Evolutionary conservation across 2,888 invertebrate genomes (phyloP).

Genomic region (Mechanitis messenoides): DNA sequence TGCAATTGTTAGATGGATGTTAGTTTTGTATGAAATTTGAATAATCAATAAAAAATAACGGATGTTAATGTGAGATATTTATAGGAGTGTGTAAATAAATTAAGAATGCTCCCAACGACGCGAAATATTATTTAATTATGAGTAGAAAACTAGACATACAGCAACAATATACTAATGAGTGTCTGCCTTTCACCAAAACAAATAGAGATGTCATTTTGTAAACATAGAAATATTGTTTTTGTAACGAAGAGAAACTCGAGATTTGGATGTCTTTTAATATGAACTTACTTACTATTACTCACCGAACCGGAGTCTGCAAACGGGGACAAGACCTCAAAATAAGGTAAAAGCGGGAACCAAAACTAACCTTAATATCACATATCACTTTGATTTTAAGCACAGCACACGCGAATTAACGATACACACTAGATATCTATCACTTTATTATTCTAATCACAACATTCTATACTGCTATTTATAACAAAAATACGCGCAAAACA

Average conservation of each 20-base stretch:
- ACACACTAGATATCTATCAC: slow-evolving; percentile 16
- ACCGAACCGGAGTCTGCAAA: slow-evolving; percentile 62
- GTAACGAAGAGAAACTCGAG: slow-evolving; percentile 6
- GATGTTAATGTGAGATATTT: too few relatives aligned
- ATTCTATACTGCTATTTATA: slow-evolving; percentile 28
- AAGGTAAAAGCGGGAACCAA: slow-evolving; percentile 66
- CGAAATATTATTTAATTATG: background rate
- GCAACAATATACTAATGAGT: slow-evolving; percentile 22
- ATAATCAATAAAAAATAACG: too few relatives aligned
- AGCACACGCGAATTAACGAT: slow-evolving; percentile 21
- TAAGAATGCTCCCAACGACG: too few relatives aligned
- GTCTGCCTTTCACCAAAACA: slow-evolving; percentile 29
- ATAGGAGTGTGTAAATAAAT: too few relatives aligned
- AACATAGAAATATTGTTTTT: background rate
- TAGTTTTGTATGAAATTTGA: too few relatives aligned
- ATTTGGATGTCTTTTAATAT: slow-evolving; percentile 54
- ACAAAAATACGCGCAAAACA: slow-evolving; percentile 51
- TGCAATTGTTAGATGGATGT: too few relatives aligned
- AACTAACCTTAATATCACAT: slow-evolving; percentile 66
- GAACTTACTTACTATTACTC: slow-evolving; percentile 68
- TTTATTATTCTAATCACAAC: slow-evolving; percentile 18
- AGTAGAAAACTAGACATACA: slow-evolving; percentile 16
- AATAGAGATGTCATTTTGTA: slow-evolving; percentile 12
- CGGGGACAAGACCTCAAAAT: slow-evolving; percentile 40
- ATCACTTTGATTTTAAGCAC: slow-evolving; percentile 35